phyloP scores from a whole-genome alignment of 2,888 invertebrate genomes.

The Cylindroiulus punctatus region DNA sequence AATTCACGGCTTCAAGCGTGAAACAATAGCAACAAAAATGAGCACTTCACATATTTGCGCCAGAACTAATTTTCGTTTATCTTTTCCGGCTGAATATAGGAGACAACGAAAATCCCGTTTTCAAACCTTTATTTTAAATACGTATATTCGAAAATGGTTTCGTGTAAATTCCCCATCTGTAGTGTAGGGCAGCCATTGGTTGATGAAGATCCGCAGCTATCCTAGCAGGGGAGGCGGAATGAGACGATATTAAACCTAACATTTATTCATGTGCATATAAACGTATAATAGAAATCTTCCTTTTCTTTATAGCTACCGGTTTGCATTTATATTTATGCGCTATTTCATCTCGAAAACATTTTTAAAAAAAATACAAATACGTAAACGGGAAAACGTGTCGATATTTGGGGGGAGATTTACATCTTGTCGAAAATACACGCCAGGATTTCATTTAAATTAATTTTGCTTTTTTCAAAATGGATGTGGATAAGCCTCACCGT shows the following conservation, averaged over 20 bases:
- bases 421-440: not conserved
- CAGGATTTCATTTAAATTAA: constrained; percentile 31
- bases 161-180: constrained; percentile 34
- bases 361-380: not conserved
- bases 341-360: constrained; percentile 26
- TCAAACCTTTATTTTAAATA: constrained; percentile 32
- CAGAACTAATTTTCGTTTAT: constrained; percentile 54
- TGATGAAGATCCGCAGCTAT: not conserved
- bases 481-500: not conserved
- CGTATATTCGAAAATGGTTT: constrained; percentile 41
- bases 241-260: constrained; percentile 38
- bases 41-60: constrained; percentile 50
- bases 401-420: constrained; percentile 23
- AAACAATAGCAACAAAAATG: constrained; percentile 46
- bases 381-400: constrained; percentile 4
- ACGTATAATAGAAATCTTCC: constrained; percentile 38
- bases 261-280: constrained; percentile 27
- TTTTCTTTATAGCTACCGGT: constrained; percentile 37
- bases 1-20: constrained; percentile 48
- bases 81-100: constrained; percentile 15
- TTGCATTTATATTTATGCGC: constrained; percentile 38
- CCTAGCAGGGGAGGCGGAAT: not conserved
- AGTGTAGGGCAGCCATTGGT: not conserved
- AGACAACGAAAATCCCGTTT: constrained; percentile 40
- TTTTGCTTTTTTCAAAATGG: constrained; percentile 20